Evolutionary conservation across 2,797 vertebrate genomes (phyloP).

Genomic region (Neomorphus geoffroyi): DNA sequence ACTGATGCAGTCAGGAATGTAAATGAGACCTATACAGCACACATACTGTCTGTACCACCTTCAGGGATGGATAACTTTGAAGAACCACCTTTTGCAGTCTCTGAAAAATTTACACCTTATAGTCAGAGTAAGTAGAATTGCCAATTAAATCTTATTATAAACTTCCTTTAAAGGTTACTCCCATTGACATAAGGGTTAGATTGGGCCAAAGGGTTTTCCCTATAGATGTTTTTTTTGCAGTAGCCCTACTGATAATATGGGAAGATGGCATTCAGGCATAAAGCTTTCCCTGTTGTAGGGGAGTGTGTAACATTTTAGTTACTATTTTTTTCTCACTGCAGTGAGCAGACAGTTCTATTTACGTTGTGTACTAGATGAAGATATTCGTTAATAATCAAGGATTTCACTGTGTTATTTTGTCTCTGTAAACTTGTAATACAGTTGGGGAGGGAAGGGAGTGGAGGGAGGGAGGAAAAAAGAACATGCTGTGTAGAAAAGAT

Average conservation of each 20-base stretch:
- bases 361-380: neutral
- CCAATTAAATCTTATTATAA: neutral
- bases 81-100: constrained; percentile 73
- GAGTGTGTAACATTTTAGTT: neutral
- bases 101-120: constrained; percentile 85
- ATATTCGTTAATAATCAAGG: neutral
- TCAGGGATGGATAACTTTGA: neutral
- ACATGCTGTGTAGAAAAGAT: neutral
- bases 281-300: neutral
- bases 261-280: neutral
- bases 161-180: neutral
- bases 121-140: constrained; percentile 85
- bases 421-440: neutral
- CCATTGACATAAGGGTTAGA: neutral
- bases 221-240: neutral
- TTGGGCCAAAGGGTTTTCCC: neutral
- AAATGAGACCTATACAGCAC: constrained; percentile 77
- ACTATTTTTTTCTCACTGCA: neutral
- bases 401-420: neutral
- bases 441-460: neutral
- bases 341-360: neutral
- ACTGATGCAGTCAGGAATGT: constrained; percentile 74
- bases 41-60: constrained; percentile 75
- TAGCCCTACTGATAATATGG: neutral
- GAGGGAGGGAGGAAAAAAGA: neutral